Base-by-base conservation (phyloP, 2,888 invertebrate genomes). In the Cryptocephalus primarius region DNA sequence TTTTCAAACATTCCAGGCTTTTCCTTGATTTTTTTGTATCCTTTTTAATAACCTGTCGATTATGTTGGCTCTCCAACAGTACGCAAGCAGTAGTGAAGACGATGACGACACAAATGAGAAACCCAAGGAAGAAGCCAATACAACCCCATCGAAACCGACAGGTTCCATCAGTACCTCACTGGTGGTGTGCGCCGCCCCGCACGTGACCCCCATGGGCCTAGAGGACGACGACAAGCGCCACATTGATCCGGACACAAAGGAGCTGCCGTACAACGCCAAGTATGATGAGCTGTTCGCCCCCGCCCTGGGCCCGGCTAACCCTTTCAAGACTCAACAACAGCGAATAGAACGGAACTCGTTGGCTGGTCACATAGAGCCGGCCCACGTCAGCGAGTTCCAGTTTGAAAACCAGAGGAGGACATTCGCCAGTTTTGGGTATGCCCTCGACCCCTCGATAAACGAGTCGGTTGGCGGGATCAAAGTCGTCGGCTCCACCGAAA, bases 391-490 rank as follows among this genome's bases (percentile, higher is more conserved):
- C 70, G 88, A 90, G 59, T 99, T 99, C 70, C 91, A 95, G 61
- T 97, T 97, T 77, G 97, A 97, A 69, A 92, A 90, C 66, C 95
- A 97, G 65, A 76, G 96, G 47, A 73, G 93, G 60, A 96, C 95
- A 12, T 97, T 97, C 67, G 82, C 85, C 34, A 94, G 93, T 65
- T 95, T 87, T 64, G 95, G 95, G 2, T 94, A 91, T 73, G 97
- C 97, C 0, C 68, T 94, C 50, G 96, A 97, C 73, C 97, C 97
- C 0, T 88, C 93, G 0, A 83, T 88, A 0, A 87, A 86, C 57
- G 72, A 66, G 36, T 67, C 63, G 33, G 22, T 22, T 2, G 63
- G 63, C 2, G 70, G 55, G 13, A 56, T 60, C 38, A 67, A 67
- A 57, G 59, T 69, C 32, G 71, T 83, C 13, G 82, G 82, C 10